Base-by-base conservation (phyloP, 2,888 invertebrate species). In the Tenthredo mesomela region DNA sequence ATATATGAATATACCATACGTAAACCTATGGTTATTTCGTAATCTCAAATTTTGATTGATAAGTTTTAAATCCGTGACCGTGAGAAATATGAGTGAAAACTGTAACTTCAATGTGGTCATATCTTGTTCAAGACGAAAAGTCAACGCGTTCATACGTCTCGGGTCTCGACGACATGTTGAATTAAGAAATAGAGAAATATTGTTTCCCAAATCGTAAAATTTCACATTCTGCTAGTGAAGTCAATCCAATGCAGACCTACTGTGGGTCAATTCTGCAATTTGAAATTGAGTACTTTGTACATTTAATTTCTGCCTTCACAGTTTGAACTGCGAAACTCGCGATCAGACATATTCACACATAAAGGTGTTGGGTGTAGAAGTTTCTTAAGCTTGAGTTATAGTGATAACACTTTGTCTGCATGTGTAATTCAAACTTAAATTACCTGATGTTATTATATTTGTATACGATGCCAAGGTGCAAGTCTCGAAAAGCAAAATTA, bases 361-460 rank as follows among this genome's bases (percentile, higher is more conserved):
- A 15, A 40, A 40, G 25, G 21, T 25, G 65, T 65, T 25, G 40
- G 40, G 40, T 71, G 40, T 2, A 71, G 1, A 71, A 71, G 71
- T 71, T 71, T 21, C 40, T 43, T 73, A 37, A 67, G 33, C 33
- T 67, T 67, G 33, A 67, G 9, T 33, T 18, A 33, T 18, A 33
- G 12, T 67, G 18, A n/a, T 73, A 18, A 43, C 18, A 73, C n/a
- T 73, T 40, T 43, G 71, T 40, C 71, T 73, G 40, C 43, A 40
- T 21, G 21, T 73, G 71, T 21, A 73, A 73, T 73, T 73, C 25
- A 21, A 73, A 40, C 71, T 43, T 43, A 21, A 73, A 21, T 73
- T 21, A 73, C 43, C 21, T 43, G 21, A 43, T 43, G 71, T 67
- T 15, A n/a, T 67, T 67, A 40, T 25, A 21, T 67, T 33, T 18